Conservation (phyloP, 2,113 vertebrate species). For the Halcyon malimbica region DNA sequence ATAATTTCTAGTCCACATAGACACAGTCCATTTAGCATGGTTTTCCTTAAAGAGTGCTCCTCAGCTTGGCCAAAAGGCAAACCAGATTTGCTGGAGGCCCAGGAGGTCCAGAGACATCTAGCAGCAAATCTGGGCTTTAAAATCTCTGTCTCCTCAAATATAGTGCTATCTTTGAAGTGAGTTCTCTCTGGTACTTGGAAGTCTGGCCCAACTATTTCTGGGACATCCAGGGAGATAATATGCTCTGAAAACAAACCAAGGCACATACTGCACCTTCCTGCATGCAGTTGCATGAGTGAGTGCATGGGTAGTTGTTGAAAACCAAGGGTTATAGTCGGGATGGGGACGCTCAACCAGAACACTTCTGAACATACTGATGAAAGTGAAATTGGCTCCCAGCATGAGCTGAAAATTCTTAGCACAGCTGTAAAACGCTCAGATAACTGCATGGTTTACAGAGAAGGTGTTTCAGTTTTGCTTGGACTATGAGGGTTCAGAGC, state of each 20-base stretch:
- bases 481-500: background rate
- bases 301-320: background rate
- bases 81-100: background rate
- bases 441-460: background rate
- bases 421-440: background rate
- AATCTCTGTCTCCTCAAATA: background rate
- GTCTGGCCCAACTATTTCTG: background rate
- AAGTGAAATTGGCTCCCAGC: background rate
- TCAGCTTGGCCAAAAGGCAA: background rate
- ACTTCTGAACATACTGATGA: background rate
- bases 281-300: background rate
- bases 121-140: background rate
- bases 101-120: background rate
- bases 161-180: background rate
- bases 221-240: background rate
- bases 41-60: background rate
- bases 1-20: background rate
- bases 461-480: background rate
- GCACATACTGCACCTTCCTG: background rate
- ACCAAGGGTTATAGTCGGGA: fast-evolving
- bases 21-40: background rate
- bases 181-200: background rate
- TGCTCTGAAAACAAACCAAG: background rate
- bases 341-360: fast-evolving
- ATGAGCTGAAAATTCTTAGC: background rate